Base-by-base conservation (phyloP, 2,797 vertebrate species). In the Rhabdophis nuchalis region DNA sequence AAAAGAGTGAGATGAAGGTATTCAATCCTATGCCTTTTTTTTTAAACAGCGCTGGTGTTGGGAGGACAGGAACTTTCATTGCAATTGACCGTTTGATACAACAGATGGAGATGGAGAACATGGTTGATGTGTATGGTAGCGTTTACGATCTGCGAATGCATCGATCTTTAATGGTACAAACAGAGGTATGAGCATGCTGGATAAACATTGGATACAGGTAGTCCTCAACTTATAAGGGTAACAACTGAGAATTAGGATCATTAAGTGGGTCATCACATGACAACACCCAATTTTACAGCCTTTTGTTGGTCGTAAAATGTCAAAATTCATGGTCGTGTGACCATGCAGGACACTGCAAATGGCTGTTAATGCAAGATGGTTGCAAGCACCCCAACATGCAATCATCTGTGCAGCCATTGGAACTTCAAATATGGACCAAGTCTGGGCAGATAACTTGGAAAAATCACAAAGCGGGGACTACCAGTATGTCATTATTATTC, bases 41-140 rank as follows among this genome's bases (percentile, higher is more conserved):
- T 89, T n/a, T 0, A 94, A 94, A 57, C 97, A 99, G 99, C 32
- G 99, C 99, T 72, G 99, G 99, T 0, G 99, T 99, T 0, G 99
- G 99, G 16, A 98, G 99, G 91, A 99, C 99, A 0, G 99, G 99
- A 27, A 99, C 99, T 0, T 99, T 99, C 93, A 98, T 99, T 53
- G 98, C 98, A 95, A 98, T 99, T 0, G 99, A 99, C 93, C 98
- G 97, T 7, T 97, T 99, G 85, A 98, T 99, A 95, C 99, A 98
- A 96, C 99, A 99, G 97, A 99, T 99, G 18, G 99, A 99, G 95
- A 98, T 98, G 68, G 98, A 99, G 95, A 98, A 97, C 46, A 93
- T 93, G 0, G 98, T 99, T 93, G 99, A 99, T 0, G 97, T 99
- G 56, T 99, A 97, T 0, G 98, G 98, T 12, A 97, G 98, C 6